phyloP scores from a whole-genome alignment of 2,797 vertebrate species.

The Chrosomus eos region DNA sequence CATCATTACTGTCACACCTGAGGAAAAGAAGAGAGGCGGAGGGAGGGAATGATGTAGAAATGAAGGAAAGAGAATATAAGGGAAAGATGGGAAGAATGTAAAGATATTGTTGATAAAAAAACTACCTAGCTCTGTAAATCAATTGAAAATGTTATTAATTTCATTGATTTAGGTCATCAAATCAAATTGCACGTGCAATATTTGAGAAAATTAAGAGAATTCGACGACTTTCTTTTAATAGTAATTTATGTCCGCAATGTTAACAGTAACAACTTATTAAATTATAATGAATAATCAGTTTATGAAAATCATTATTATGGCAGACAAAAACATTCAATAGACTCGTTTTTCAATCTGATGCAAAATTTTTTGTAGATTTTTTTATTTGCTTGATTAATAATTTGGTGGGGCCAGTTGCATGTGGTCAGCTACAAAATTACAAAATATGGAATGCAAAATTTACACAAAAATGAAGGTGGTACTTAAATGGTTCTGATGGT shows the following conservation, averaged over 20 bases:
- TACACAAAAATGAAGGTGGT: neutral
- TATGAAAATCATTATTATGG: neutral
- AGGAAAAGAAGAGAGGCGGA: constrained; percentile 53
- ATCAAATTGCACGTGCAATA: neutral
- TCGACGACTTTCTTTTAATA: neutral
- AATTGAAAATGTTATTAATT: neutral
- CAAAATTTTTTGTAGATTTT: neutral
- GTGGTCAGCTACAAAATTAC: neutral
- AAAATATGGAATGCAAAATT: neutral
- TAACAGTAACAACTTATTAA: neutral
- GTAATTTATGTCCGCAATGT: neutral
- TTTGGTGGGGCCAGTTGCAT: neutral
- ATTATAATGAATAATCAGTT: neutral
- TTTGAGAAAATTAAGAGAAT: neutral
- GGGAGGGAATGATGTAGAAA: neutral
- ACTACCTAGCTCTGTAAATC: neutral
- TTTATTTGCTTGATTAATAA: neutral
- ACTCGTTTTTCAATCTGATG: neutral
- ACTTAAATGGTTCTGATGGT: neutral
- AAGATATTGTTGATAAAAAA: neutral
- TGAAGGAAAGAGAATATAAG: neutral
- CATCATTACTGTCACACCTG: constrained; percentile 73
- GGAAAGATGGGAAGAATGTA: neutral
- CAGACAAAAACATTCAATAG: neutral
- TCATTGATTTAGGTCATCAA: neutral